Evolutionary conservation across 2,888 invertebrate genomes (phyloP), one percentile per base, ranked within the genome.

Genomic region (Timema cristinae): DNA sequence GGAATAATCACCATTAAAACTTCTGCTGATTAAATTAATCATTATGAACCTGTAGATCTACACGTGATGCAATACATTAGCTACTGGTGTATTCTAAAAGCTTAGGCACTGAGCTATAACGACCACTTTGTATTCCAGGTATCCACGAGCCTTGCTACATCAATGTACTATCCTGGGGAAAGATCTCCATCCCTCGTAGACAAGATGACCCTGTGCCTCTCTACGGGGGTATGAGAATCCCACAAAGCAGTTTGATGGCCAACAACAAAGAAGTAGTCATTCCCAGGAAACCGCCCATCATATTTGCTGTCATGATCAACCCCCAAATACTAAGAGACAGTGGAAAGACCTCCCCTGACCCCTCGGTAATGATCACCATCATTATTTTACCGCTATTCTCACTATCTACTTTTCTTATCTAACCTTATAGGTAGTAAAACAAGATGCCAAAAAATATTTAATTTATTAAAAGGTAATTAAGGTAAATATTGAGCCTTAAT

Each of bases 221-320:
- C 56, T 90, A 89, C 78, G 91, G 91, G 59, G 91, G 91, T 74
- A 91, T 91, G 89, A 87, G 88, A 82, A 88, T 89, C 79, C 87
- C 88, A 0, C 86, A 85, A 74, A 85, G 51, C 50, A 69, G 49
- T 61, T 49, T 68, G 49, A 7, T 71, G 50, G 50, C 67, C 0
- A 54, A 47, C 13, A 66, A 71, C 47, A 66, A 47, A 51, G 61
- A 16, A 6, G 6, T 48, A 13, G 47, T 48, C 13, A 63, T 48
- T 32, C 48, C 63, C 10, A 54, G 66, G 48, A 63, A 84, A 83
- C 87, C 89, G 13, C 85, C 88, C 0, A 82, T 87, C 54, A 89
- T 90, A 8, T 91, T 89, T 81, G 91, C 90, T 16, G 90, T 91
- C 4, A 90, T 91, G 88, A 90, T 89, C 0, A 89, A 90, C 81